These are phyloP conservation scores for Lutjanus campechanus DNA, from an alignment of 2,797 vertebrate species.

Conservation along the genomic window DNA sequence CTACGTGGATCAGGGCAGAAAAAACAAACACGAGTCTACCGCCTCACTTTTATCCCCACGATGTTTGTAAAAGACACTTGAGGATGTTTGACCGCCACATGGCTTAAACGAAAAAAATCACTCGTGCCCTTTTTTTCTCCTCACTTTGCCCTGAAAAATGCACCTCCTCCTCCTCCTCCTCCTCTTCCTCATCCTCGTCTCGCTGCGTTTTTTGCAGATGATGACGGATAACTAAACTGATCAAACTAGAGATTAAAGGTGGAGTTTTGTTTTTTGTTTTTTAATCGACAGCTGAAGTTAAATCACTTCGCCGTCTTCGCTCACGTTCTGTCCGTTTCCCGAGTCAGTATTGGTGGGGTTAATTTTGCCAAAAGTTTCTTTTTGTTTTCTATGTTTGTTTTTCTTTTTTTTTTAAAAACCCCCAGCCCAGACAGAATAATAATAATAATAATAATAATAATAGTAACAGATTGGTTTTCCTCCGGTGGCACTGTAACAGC, in stretches of 20 bases:
- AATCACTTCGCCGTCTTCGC: constrained; percentile 54
- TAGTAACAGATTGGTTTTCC: constrained; percentile 64
- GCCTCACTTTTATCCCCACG: constrained; percentile 30
- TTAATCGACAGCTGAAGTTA: constrained; percentile 45
- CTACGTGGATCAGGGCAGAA: constrained; percentile 63
- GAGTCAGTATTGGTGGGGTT: constrained; percentile 71
- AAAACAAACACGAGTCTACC: constrained; percentile 49
- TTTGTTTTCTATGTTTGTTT: constrained; percentile 31
- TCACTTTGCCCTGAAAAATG: neutral
- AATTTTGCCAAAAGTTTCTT: constrained; percentile 38
- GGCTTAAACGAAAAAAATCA: constrained; percentile 4
- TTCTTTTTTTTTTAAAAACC: constrained; percentile 37
- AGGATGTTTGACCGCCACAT: constrained; percentile 14
- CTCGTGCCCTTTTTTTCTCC: constrained; percentile 8
- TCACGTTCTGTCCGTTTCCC: constrained; percentile 49
- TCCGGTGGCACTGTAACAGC: constrained; percentile 87
- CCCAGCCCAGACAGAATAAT: constrained; percentile 36
- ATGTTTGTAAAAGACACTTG: constrained; percentile 4
- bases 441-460: too few relatives aligned
- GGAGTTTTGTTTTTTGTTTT: constrained; percentile 2
- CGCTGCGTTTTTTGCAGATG: constrained; percentile 13
- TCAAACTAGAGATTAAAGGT: constrained; percentile 32
- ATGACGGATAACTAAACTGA: constrained; percentile 14
- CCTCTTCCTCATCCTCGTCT: neutral
- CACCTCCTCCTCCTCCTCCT: neutral